Evolutionary conservation across 2,113 vertebrate species (phyloP).

Genomic region (Athene noctua): DNA sequence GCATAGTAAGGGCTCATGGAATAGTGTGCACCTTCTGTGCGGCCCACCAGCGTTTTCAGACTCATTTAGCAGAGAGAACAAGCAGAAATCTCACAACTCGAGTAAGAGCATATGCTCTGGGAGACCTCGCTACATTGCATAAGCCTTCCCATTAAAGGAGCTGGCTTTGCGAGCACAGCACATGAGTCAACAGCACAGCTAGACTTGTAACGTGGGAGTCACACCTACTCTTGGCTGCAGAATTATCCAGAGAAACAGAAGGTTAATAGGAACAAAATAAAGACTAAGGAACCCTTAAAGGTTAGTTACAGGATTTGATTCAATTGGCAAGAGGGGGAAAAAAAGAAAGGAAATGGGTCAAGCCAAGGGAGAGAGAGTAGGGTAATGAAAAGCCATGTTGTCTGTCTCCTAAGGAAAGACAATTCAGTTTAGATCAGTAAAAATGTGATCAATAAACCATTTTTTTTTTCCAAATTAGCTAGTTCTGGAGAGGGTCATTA

Average conservation of each 20-base stretch:
- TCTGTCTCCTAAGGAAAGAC: slow-evolving; percentile 24
- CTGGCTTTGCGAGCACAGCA: slow-evolving; percentile 56
- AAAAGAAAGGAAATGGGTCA: slow-evolving; percentile 58
- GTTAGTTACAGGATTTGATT: slow-evolving; percentile 61
- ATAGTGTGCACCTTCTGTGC: neutral
- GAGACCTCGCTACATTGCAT: slow-evolving; percentile 62
- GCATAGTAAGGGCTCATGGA: slow-evolving; percentile 8
- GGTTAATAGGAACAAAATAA: slow-evolving; percentile 71
- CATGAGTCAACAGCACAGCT: slow-evolving; percentile 60
- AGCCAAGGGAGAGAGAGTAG: slow-evolving; percentile 26
- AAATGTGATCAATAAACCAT: neutral
- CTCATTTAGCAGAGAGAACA: slow-evolving; percentile 39
- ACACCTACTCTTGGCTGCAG: slow-evolving; percentile 70
- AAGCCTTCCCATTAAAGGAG: slow-evolving; percentile 55
- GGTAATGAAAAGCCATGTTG: slow-evolving; percentile 44
- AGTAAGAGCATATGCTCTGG: slow-evolving; percentile 39
- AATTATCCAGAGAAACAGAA: slow-evolving; percentile 69
- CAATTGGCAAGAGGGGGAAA: slow-evolving; percentile 30
- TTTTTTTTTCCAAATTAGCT: neutral
- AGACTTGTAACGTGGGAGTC: slow-evolving; percentile 64
- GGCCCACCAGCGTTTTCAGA: neutral
- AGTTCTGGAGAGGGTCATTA: neutral
- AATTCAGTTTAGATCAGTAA: slow-evolving; percentile 25
- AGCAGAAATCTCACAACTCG: slow-evolving; percentile 31
- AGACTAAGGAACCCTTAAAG: slow-evolving; percentile 65